Evolutionary conservation across 1,140 invertebrate genomes (phyloP), one percentile per base, ranked within the genome.

Genomic region (Bombus impatiens): DNA sequence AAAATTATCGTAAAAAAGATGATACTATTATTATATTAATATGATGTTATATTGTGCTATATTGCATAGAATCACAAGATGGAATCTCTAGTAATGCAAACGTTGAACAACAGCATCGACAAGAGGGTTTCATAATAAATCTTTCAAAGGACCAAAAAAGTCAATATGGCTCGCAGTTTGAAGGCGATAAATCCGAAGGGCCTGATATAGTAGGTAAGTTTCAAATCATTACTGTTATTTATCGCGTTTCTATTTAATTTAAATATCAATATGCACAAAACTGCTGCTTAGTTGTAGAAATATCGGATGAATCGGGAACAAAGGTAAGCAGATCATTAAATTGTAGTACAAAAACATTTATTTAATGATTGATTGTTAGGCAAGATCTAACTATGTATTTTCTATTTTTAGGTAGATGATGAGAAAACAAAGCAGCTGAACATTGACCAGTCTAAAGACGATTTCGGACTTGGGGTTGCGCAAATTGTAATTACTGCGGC

Each of bases 401-500:
- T 25, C 13, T 62, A 37, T 32, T 85, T 78, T 47, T 71, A 85
- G 83, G 35, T 28, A 53, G 68, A 80, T 72, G 83, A 85, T 8
- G 83, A 80, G 4, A 85, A 62, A 74, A 25, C 78, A 44, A 85
- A 80, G 25, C 53, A 80, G 10, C n/a, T 78, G 35, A 42, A 79
- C 28, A 71, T 62, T 67, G 65, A 77, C 40, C 12, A 84, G 80
- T 28, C 77, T 44, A 79, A 92, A 53, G 93, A 94, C 40, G 93
- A 95, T 82, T 92, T 95, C 79, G 96, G 96, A 88, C 96, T 98
- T 71, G 97, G 97, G 79, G 97, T 98, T 72, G 97, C 97, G 77
- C 97, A 98, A 93, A 98, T 98, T 88, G 97, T 98, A 13, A 98
- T 98, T 92, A 98, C 98, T 28, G 98, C 98, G 40, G 98, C 98